Base-by-base conservation (phyloP, 2,888 invertebrate genomes). In the Metalampra italica region DNA sequence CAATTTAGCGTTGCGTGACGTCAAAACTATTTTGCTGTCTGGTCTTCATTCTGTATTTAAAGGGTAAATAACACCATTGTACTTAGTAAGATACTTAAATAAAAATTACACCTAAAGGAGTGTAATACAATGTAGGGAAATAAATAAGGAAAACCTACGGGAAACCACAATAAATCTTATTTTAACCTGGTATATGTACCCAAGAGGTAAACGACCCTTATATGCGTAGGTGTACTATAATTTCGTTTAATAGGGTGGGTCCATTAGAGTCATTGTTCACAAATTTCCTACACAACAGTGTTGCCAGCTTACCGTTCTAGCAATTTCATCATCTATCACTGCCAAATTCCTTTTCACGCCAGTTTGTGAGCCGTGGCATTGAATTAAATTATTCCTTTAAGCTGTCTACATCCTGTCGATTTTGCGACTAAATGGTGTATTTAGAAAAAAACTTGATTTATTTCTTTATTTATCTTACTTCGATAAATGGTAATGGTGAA, bases 301-400 rank as follows among this genome's bases (percentile, higher is more conserved):
- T 40, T 29, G 43, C 39, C 29, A 41, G 48, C 43, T 39, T 30
- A 13, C 30, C 30, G 11, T 42, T 9, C 11, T 29, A 42, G 29
- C 36, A 22, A 22, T 22, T 32, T 36, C 3, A 36, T 49, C 46
- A 54, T 54, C 45, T 47, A 50, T 54, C 54, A 50, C 40, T 50
- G 55, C 48, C 53, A 53, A 47, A 49, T 15, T 42, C 48, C 46
- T 46, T 50, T 51, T 53, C 49, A 51, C 42, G 29, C 43, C 32
- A 32, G 37, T 49, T 46, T 45, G 49, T 43, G 49, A 43, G 43
- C 13, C 50, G 37, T 47, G 12, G 30, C 44, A 42, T 11, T 40
- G 52, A 52, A 56, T 49, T 52, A 52, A 47, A 56, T 52, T 52
- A 48, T 50, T 46, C 39, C 43, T 29, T 49, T 47, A 47, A 34